phyloP scores from a whole-genome alignment of 2,888 invertebrate genomes.

The Lottia gigantea region DNA sequence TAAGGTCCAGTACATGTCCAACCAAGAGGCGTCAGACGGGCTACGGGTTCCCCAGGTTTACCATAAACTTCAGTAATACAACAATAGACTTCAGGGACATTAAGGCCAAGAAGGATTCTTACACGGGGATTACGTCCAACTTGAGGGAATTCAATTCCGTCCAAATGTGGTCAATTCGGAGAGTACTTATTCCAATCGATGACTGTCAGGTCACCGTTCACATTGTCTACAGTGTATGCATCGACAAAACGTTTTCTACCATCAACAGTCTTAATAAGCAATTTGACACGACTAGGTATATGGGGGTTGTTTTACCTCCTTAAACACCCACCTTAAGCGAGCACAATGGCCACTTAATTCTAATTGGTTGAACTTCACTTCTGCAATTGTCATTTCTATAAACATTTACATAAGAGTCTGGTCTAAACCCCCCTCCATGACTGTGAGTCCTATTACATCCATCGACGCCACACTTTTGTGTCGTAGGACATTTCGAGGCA shows the following conservation, averaged over 20 bases:
- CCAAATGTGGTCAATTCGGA: slow-evolving; percentile 14
- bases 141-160: slow-evolving; percentile 12
- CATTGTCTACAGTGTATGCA: slow-evolving; percentile 14
- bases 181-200: slow-evolving; percentile 9
- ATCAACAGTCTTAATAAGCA: not conserved
- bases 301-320: not conserved
- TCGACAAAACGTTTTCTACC: not conserved
- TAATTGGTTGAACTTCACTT: not conserved
- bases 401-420: too few relatives aligned
- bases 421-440: too few relatives aligned
- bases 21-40: slow-evolving; percentile 18
- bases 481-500: too few relatives aligned
- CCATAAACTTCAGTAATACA: slow-evolving; percentile 13
- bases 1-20: slow-evolving; percentile 17
- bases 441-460: too few relatives aligned
- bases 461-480: too few relatives aligned
- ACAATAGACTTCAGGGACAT: slow-evolving; percentile 9
- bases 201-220: slow-evolving; percentile 12
- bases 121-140: slow-evolving; percentile 6
- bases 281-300: not conserved
- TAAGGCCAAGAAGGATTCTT: slow-evolving; percentile 15
- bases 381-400: too few relatives aligned
- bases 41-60: slow-evolving; percentile 13
- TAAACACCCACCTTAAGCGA: not conserved
- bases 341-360: not conserved